Evolutionary conservation across 2,888 invertebrate genomes (phyloP), one percentile per base, ranked within the genome.

Genomic region (Toxonevra muliebris): DNA sequence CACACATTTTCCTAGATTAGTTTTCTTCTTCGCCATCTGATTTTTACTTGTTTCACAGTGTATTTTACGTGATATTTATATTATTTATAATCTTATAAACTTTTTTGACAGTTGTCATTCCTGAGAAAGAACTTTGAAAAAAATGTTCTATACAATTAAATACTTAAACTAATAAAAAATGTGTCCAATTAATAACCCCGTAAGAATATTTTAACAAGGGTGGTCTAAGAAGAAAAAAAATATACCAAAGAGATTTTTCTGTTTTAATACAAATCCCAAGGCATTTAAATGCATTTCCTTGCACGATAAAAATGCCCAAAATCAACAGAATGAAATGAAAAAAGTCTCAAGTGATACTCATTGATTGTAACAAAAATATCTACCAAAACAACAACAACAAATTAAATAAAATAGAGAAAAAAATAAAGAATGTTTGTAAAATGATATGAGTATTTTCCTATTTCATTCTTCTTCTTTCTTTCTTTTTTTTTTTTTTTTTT

Each of bases 401-500:
- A 48, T n/a, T n/a, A 10, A 8, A 13, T 5, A 57, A 20, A 57
- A 20, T 40, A 5, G 13, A 30, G 1, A n/a, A 2, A 40, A 57
- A 3, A 59, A 41, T 41, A 12, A 42, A 58, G 5, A 58, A 13
- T 58, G 42, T 58, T 58, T 58, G 58, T 58, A 58, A 58, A 58
- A 40, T 58, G 58, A 58, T 58, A 58, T 42, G 43, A 43, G 17
- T 10, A 59, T 12, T 9, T 55, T 30, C 17, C 15, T 30, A 13
- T 57, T 4, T 30, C 7, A 2, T 7, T 30, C 2, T 30, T 30
- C 7, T 7, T 4, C 7, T 30, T 4, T 30, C 7, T 30, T 30
- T 30, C 30, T 7, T 30, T 4, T 30, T 30, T 30, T 7, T 4
- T 30, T 30, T 4, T 30, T 30, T 30, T 79, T 76, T 63, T 65